These are phyloP conservation scores for Synanthedon myopaeformis DNA, from an alignment of 2,888 invertebrate species.

Conservation along the genomic window DNA sequence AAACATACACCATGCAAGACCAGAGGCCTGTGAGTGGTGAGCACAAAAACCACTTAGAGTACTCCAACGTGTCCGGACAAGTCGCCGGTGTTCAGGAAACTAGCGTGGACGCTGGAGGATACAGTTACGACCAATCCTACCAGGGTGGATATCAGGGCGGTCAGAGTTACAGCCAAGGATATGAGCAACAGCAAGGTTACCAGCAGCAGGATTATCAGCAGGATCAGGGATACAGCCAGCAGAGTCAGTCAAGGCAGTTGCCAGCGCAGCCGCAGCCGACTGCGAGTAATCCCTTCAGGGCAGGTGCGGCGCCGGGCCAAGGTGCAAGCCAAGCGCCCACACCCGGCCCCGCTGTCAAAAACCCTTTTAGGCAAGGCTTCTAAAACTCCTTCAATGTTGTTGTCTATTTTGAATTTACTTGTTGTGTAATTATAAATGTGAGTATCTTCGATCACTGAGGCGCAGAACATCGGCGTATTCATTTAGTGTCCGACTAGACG, in stretches of 20 bases:
- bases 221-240: conserved; percentile 43
- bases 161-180: conserved; percentile 42
- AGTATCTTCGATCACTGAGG: conserved; percentile 65
- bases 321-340: conserved; percentile 39
- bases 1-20: conserved; percentile 91
- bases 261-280: conserved; percentile 61
- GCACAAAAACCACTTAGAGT: conserved; percentile 85
- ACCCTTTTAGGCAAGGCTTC: conserved; percentile 88
- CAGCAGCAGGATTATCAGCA: conserved; percentile 49
- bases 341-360: conserved; percentile 69
- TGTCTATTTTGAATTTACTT: conserved; percentile 61
- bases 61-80: conserved; percentile 66
- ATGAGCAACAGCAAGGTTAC: conserved; percentile 34
- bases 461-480: conserved; percentile 36
- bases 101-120: conserved; percentile 70
- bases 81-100: conserved; percentile 72
- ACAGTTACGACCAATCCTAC: conserved; percentile 58
- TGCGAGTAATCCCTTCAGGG: conserved; percentile 55
- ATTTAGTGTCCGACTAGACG: conserved; percentile 47
- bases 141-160: conserved; percentile 56
- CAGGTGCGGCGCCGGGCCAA: conserved; percentile 30
- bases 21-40: conserved; percentile 82
- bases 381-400: conserved; percentile 60
- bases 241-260: conserved; percentile 55
- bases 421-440: conserved; percentile 67